Base-by-base conservation (phyloP, 1,140 invertebrate genomes). In the Drosophila pruinosa region DNA sequence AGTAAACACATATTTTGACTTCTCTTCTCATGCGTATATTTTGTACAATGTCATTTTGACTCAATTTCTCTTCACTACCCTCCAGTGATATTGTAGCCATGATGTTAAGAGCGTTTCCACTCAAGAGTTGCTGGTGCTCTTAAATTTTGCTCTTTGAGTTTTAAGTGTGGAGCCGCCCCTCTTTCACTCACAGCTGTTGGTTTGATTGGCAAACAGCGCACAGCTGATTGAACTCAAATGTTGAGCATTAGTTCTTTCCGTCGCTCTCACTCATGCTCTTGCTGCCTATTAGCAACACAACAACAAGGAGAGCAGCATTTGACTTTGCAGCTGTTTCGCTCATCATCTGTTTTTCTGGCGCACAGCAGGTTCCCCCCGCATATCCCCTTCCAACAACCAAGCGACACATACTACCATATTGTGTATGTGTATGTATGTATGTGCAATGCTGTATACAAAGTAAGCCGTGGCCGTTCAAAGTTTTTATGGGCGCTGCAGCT, bases 281-380 rank as follows among this genome's bases (percentile, higher is more conserved):
- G n/a, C n/a, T n/a, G n/a, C n/a, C n/a, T n/a, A n/a, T n/a, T n/a
- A n/a, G n/a, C n/a, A 6, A 43, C 4, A 14, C n/a, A 26, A 24
- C 21, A 71, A 39, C 57, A 59, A 54, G 71, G 57, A 75, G 36
- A 39, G 24, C 39, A 52, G 52, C 67, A 36, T 39, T 68, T 72
- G 41, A 28, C 68, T 73, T 64, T 82, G 79, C 79, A 83, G 79
- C 79, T 83, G 79, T 83, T 83, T 83, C 79, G 79, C 79, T 83
- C 79, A 82, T 81, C 78, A 81, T 78, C 82, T 83, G 79, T 83
- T 83, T 83, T 83, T 56, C 67, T 64, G 52, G 47, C 62, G 52
- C 52, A 65, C 61, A 68, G 61, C 68, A 57, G 68, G 59, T 64
- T 64, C 75, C 62, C 64, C 75, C 62, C 64, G 52, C 47, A 31